Evolutionary conservation across 2,797 vertebrate species (phyloP).

Genomic region (Mus caroli): DNA sequence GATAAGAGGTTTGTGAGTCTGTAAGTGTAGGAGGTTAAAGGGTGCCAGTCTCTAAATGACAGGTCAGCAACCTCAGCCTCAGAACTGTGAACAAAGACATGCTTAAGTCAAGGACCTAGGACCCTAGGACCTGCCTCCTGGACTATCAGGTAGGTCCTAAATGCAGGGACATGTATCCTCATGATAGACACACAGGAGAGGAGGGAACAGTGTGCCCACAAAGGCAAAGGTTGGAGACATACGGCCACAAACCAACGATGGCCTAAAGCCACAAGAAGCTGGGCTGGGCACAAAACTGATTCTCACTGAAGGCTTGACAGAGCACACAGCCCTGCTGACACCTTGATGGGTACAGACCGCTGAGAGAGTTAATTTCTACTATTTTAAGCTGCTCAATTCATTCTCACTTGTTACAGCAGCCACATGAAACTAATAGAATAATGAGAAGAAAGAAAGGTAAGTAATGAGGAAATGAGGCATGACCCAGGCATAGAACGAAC

Average conservation of each 20-base stretch:
- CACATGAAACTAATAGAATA: background rate
- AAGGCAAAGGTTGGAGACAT: background rate
- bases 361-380: constrained; percentile 11
- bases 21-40: background rate
- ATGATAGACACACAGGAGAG: background rate
- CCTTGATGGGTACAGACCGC: background rate
- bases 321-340: fast-evolving
- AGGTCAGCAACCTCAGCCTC: background rate
- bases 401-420: background rate
- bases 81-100: background rate
- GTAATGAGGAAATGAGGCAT: background rate
- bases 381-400: background rate
- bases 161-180: background rate
- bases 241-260: background rate
- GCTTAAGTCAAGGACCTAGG: background rate
- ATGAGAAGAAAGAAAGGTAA: background rate
- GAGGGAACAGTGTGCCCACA: background rate
- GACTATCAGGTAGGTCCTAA: background rate
- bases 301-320: background rate
- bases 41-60: background rate
- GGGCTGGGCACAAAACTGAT: background rate
- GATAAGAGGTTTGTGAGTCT: background rate
- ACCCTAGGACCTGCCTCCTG: background rate
- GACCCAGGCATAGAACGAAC: background rate
- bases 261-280: background rate